phyloP scores from a whole-genome alignment of 2,888 invertebrate genomes.

The Dichetophora obliterata region DNA sequence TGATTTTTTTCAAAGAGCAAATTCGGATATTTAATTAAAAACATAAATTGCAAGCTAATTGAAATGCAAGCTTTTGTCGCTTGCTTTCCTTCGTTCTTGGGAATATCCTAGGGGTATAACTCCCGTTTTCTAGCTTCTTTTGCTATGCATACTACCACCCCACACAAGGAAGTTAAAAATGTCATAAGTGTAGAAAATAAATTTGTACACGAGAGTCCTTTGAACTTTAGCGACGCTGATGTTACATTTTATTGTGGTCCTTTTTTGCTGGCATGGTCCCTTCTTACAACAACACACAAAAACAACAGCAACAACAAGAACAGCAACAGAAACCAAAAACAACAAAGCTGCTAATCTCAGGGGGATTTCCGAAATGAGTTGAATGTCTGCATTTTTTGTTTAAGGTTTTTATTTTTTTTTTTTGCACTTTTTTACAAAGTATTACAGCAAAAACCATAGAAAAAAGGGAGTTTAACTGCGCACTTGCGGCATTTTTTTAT shows the following conservation, averaged over 20 bases:
- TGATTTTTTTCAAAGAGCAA: too few species aligned
- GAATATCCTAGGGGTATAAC: constrained; percentile 12
- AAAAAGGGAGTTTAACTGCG: constrained; percentile 5
- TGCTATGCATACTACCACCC: background rate
- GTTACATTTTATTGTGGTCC: background rate
- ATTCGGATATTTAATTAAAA: too few species aligned
- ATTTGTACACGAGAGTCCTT: constrained; percentile 33
- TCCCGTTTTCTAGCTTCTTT: background rate
- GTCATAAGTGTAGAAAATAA: constrained; percentile 26
- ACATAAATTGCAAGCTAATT: too few species aligned
- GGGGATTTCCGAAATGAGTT: constrained; percentile 10
- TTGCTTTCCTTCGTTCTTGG: background rate
- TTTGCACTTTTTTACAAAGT: background rate
- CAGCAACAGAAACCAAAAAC: background rate
- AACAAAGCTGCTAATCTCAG: constrained; percentile 9
- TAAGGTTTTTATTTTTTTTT: background rate
- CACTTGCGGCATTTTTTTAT: constrained; percentile 1
- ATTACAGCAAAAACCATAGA: background rate
- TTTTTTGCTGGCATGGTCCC: background rate
- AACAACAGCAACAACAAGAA: constrained; percentile 1
- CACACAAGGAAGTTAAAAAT: constrained; percentile 20
- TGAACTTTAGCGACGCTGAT: constrained; percentile 29
- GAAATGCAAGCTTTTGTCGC: background rate
- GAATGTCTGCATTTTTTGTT: constrained; percentile 22
- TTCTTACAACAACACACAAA: too few species aligned